These are phyloP conservation scores for Pollenia amentaria DNA, from an alignment of 2,888 invertebrate genomes.

Conservation along the genomic window DNA sequence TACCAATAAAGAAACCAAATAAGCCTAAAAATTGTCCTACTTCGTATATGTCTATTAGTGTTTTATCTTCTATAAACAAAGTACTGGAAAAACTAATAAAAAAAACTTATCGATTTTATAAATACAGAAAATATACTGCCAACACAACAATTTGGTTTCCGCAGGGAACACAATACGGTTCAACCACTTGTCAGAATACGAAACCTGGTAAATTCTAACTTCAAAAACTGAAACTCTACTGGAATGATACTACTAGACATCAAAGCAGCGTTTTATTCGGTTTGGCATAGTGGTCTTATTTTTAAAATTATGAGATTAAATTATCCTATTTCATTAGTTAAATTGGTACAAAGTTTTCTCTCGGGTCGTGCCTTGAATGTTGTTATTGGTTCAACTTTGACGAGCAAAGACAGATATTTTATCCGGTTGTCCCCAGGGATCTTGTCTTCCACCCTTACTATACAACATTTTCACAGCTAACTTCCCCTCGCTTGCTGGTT, in stretches of 20 bases:
- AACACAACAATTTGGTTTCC: not conserved
- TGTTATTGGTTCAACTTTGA: too few relatives aligned
- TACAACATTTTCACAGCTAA: too few relatives aligned
- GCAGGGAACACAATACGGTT: not conserved
- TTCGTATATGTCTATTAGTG: not conserved
- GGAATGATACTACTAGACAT: not conserved
- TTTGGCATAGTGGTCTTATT: not conserved
- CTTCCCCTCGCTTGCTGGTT: too few relatives aligned
- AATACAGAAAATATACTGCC: not conserved
- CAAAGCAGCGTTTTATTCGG: not conserved
- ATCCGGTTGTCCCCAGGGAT: too few relatives aligned
- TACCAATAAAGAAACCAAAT: too few relatives aligned
- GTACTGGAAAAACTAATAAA: not conserved
- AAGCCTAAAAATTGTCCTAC: too few relatives aligned
- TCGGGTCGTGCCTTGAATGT: too few relatives aligned
- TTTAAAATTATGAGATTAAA: not conserved
- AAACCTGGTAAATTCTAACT: not conserved
- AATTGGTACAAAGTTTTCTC: too few relatives aligned
- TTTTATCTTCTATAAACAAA: not conserved
- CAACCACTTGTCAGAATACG: not conserved
- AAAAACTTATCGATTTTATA: not conserved
- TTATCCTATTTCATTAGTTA: too few relatives aligned
- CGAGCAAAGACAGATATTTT: too few relatives aligned
- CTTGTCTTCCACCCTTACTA: too few relatives aligned
- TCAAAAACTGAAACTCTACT: not conserved